Percentiles rank a stretch among this genome's conserved stretches.
Evolutionary conservation across 2,797 vertebrate genomes (phyloP).

Genomic region (Artibeus jamaicensis): DNA sequence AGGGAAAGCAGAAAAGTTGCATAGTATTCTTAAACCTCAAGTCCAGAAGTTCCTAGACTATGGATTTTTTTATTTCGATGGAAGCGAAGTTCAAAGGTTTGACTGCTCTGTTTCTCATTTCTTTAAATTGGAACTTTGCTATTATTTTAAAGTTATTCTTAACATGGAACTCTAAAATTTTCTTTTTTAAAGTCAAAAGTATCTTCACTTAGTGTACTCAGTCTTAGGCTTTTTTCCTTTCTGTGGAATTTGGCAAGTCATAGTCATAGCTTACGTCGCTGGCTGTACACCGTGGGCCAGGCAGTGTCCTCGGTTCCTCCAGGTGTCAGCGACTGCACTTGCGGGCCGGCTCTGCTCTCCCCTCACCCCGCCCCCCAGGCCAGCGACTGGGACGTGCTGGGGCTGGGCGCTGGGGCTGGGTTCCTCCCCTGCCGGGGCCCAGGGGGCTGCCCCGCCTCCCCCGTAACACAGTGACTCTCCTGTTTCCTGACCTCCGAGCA

Average conservation of each 20-base stretch:
- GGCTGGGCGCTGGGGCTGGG: background rate
- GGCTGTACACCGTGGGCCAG: background rate
- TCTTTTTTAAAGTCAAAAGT: background rate
- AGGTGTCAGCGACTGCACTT: background rate
- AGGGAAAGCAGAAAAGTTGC: slow-evolving; percentile 95
- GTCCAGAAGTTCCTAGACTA: slow-evolving; percentile 93
- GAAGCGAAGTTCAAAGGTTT: slow-evolving; percentile 91
- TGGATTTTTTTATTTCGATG: slow-evolving; percentile 94
- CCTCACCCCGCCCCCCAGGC: background rate
- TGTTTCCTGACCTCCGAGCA: background rate
- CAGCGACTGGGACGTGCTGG: background rate
- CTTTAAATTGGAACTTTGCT: slow-evolving; percentile 42
- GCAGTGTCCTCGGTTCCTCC: background rate
- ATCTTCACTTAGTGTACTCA: background rate
- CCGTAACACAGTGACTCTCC: background rate
- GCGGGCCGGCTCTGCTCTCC: background rate
- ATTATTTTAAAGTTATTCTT: slow-evolving; percentile 3
- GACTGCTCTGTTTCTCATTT: slow-evolving; percentile 34
- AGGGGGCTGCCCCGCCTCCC: background rate
- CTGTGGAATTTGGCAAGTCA: background rate
- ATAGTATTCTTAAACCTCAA: slow-evolving; percentile 92
- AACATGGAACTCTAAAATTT: background rate
- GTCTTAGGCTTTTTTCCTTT: background rate
- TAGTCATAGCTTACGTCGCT: background rate
- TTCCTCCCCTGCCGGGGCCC: background rate